phyloP scores from a whole-genome alignment of 2,797 vertebrate species.

The Notoglanidium macrostoma region DNA sequence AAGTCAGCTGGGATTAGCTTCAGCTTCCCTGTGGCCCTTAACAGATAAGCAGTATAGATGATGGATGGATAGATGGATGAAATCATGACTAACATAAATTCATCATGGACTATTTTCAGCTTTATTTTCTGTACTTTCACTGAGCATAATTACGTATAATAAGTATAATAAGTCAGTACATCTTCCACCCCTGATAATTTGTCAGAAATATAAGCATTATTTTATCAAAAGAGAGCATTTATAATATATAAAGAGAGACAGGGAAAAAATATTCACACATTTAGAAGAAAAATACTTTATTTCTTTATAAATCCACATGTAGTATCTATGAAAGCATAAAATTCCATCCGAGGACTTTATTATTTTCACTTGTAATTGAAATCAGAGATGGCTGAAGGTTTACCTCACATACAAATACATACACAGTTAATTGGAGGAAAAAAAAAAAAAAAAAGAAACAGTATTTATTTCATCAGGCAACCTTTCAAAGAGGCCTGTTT shows the following conservation, averaged over 20 bases:
- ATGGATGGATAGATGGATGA: not conserved
- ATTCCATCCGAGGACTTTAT: conserved; percentile 57
- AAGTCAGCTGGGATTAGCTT: too few relatives aligned
- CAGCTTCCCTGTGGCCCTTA: too few relatives aligned
- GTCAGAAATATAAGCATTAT: not conserved
- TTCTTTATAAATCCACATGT: conserved; percentile 66
- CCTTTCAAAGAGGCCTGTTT: conserved; percentile 36
- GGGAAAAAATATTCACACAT: conserved; percentile 28
- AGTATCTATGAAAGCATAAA: conserved; percentile 67
- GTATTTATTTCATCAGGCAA: conserved; percentile 43
- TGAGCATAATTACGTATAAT: not conserved
- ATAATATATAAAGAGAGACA: not conserved
- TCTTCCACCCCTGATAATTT: not conserved
- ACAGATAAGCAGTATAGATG: too few relatives aligned
- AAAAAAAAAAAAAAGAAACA: conserved; percentile 36
- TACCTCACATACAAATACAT: conserved; percentile 65
- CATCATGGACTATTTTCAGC: not conserved
- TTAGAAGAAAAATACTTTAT: conserved; percentile 67
- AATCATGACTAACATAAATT: not conserved
- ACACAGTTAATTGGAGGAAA: conserved; percentile 53
- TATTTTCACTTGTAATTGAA: conserved; percentile 56
- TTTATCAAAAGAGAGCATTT: not conserved
- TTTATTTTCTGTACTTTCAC: not conserved
- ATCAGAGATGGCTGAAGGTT: conserved; percentile 61
- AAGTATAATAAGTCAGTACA: not conserved